phyloP scores from a whole-genome alignment of 1,140 invertebrate species.

The Lasioglossum albipes region DNA sequence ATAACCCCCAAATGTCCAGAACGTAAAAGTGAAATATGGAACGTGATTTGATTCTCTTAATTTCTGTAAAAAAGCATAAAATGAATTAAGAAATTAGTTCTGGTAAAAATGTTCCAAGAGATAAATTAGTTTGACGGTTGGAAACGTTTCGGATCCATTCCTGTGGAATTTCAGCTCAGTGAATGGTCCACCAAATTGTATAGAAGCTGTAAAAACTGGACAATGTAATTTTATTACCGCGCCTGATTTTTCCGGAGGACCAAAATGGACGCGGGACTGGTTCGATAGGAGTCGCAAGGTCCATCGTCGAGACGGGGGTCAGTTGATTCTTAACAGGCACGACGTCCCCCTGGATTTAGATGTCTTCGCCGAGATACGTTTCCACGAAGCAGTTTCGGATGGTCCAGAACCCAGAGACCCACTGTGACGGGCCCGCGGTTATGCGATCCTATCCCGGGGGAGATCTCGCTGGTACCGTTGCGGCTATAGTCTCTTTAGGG shows the following conservation, averaged over 20 bases:
- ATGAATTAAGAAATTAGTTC: too few relatives aligned
- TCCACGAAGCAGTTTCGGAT: constrained; percentile 60
- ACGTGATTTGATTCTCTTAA: too few relatives aligned
- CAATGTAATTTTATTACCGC: too few relatives aligned
- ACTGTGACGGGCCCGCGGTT: constrained; percentile 51
- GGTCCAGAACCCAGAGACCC: constrained; percentile 54
- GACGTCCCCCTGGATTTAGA: constrained; percentile 46
- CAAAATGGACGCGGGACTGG: not conserved
- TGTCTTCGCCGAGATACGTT: constrained; percentile 57
- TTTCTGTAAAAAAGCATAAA: too few relatives aligned
- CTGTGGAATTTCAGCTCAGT: too few relatives aligned
- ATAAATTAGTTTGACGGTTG: too few relatives aligned
- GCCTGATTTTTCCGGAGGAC: not conserved
- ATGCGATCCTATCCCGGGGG: constrained; percentile 61
- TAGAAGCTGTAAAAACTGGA: too few relatives aligned
- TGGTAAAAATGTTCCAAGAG: too few relatives aligned
- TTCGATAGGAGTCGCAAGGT: constrained; percentile 1
- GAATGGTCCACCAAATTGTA: too few relatives aligned
- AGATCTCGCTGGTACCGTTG: constrained; percentile 63
- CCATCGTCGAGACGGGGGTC: not conserved
- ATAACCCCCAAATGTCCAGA: too few relatives aligned
- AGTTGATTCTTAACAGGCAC: constrained; percentile 54
- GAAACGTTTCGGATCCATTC: too few relatives aligned
- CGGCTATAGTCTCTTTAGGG: constrained; percentile 57
- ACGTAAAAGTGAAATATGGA: too few relatives aligned